Evolutionary conservation across 2,113 vertebrate genomes (phyloP).

Genomic region (Anser brachyrhynchus): DNA sequence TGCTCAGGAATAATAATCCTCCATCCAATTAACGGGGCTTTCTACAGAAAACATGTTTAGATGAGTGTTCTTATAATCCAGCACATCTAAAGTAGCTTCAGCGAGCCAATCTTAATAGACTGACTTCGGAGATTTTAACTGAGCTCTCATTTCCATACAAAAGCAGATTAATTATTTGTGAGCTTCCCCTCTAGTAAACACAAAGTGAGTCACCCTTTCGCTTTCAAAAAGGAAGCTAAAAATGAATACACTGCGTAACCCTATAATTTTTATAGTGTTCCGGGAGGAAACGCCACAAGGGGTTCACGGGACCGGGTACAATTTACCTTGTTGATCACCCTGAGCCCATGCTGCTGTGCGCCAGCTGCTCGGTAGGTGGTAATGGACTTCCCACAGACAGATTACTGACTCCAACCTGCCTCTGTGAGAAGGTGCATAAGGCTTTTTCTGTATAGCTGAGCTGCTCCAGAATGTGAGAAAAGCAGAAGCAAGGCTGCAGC

Average conservation of each 20-base stretch:
- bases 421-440: neutral
- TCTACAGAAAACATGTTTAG: neutral
- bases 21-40: neutral
- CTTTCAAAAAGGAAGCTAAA: neutral
- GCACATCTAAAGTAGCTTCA: neutral
- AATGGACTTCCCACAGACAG: neutral
- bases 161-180: neutral
- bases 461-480: neutral
- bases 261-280: neutral
- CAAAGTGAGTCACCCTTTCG: neutral
- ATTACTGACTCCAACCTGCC: neutral
- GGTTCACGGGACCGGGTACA: neutral
- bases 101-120: neutral
- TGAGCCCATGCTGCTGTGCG: neutral
- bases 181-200: neutral
- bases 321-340: neutral
- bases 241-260: neutral
- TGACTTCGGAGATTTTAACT: neutral
- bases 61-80: neutral
- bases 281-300: neutral
- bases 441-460: neutral
- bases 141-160: neutral
- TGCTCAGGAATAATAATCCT: neutral
- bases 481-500: neutral
- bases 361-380: neutral